Base-by-base conservation (phyloP, 2,888 invertebrate genomes). In the Drosophila yooni region DNA sequence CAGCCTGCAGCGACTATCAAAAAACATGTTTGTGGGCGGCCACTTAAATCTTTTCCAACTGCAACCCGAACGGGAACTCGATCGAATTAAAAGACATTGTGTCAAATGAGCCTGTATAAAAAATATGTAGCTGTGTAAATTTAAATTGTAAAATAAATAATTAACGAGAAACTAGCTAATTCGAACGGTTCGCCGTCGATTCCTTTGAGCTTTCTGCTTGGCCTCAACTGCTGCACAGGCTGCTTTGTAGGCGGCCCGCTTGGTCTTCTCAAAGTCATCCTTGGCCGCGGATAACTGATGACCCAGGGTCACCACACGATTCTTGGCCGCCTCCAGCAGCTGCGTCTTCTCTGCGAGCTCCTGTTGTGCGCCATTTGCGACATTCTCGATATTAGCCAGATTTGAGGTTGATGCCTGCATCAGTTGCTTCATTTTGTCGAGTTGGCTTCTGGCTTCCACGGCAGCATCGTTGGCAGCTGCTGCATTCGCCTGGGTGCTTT, bases 161-260 rank as follows among this genome's bases (percentile, higher is more conserved):
- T 34, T 11, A 34, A 18, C 10, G 5, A 34, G 11, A 13, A 36
- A 56, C 29, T 38, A 38, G 40, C 13, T 38, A 15, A 25, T 27
- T 27, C 7, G 38, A 27, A 1, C n/a, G 4, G n/a, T 3, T 8
- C 40, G n/a, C 2, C 56, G 38, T 8, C 56, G 38, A n/a, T n/a
- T 56, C 8, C 56, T 38, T 56, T 56, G 78, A 0, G 91, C 92
- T 72, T 92, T 92, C 13, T 95, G 94, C 77, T 95, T 95, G 8
- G 96, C 96, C 29, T 95, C 95, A 25, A 95, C 94, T 0, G 96
- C 96, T 0, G 96, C 95, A 66, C 95, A 94, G 31, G 95, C 95
- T 0, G 96, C 96, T 69, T 94, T 95, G 66, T 95, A 95, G 0
- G 96, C 96, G 0, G 96, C 95, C 73, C 95, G 95, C 86, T 95